These are phyloP conservation scores for Actenoides hombroni DNA, from an alignment of 2,113 vertebrate species.

Conservation along the genomic window DNA sequence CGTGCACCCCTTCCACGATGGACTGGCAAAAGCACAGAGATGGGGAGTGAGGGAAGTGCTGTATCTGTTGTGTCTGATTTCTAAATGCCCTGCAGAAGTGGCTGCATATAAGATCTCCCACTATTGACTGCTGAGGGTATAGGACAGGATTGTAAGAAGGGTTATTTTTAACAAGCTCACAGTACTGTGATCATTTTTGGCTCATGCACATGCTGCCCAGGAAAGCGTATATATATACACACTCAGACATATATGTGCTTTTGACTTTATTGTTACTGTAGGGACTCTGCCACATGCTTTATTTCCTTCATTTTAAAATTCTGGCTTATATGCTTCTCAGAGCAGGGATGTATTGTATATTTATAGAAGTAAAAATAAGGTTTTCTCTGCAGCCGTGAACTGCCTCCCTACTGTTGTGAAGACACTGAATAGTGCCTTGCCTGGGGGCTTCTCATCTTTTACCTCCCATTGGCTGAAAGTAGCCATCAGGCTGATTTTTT, in stretches of 20 bases:
- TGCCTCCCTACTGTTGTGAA: neutral
- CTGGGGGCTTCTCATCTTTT: neutral
- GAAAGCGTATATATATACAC: neutral
- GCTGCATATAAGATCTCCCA: neutral
- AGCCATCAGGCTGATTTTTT: neutral
- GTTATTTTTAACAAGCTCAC: neutral
- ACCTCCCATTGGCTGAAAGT: neutral
- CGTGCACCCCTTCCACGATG: accelerated
- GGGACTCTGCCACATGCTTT: neutral
- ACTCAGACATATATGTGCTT: neutral
- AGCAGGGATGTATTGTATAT: neutral
- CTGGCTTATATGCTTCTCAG: neutral
- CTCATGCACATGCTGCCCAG: neutral
- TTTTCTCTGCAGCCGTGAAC: neutral
- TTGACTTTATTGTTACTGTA: neutral
- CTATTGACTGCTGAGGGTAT: neutral
- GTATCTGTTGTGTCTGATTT: neutral
- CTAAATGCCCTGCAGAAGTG: neutral
- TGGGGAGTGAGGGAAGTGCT: neutral
- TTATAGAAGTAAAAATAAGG: neutral
- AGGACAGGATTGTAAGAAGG: neutral
- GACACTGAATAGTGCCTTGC: neutral
- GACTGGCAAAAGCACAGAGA: neutral
- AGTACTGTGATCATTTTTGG: neutral
- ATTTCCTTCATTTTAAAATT: neutral